These are phyloP conservation scores for Encarsia formosa DNA, from an alignment of 2,888 invertebrate species.

Conservation along the genomic window DNA sequence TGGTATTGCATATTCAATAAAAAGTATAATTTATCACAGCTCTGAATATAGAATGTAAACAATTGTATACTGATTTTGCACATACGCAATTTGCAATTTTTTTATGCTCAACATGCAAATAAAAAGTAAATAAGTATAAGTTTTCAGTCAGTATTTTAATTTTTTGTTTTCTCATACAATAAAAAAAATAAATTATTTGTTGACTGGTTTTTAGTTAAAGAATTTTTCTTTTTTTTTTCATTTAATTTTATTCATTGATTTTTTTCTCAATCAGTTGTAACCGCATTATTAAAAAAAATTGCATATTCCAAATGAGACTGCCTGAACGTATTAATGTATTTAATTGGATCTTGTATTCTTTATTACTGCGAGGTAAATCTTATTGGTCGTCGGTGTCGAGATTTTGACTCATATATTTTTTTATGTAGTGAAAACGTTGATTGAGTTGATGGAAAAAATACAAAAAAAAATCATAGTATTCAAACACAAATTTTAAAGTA, in stretches of 20 bases:
- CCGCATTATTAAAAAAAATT: too few species aligned
- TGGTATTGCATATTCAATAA: conserved; percentile 44
- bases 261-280: conserved; percentile 12
- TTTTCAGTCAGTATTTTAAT: conserved; percentile 12
- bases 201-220: too few species aligned
- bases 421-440: conserved; percentile 12
- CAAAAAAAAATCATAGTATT: conserved; percentile 17
- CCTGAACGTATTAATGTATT: conserved; percentile 15
- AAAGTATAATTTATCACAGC: conserved; percentile 30
- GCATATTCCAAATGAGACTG: conserved; percentile 27
- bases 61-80: not conserved
- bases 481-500: conserved; percentile 16
- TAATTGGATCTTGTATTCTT: conserved; percentile 15
- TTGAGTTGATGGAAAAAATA: too few species aligned
- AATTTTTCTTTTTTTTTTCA: too few species aligned
- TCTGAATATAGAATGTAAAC: conserved; percentile 1
- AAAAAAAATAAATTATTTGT: too few species aligned
- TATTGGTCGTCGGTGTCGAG: conserved; percentile 5
- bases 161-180: conserved; percentile 6
- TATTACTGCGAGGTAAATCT: conserved; percentile 2
- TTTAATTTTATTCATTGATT: conserved; percentile 4
- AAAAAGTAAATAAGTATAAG: conserved; percentile 2
- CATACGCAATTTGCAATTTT: conserved; percentile 15
- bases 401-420: conserved; percentile 16
- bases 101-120: conserved; percentile 9